Percentiles rank a stretch among this genome's conserved stretches.
Conservation (phyloP, 1,140 invertebrate genomes). For the Teleopsis dalmanni region DNA sequence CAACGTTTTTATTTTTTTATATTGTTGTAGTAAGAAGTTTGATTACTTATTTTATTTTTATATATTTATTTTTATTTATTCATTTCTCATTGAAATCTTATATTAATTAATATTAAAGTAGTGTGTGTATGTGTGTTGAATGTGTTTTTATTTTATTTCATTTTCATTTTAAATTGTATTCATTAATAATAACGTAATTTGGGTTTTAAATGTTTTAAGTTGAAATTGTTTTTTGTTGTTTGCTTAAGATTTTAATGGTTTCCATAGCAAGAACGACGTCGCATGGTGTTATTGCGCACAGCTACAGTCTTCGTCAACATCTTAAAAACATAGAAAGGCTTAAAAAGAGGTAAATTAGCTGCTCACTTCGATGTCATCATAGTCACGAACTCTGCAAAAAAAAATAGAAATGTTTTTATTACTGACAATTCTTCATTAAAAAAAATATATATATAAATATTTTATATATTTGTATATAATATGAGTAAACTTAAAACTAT, state of each 20-base stretch:
- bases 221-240: constrained; percentile 32
- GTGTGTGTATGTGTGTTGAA: constrained; percentile 12
- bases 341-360: constrained; percentile 46
- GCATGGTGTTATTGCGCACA: constrained; percentile 44
- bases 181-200: constrained; percentile 40
- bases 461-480: no score
- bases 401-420: no score
- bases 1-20: no score
- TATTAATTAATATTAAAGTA: constrained; percentile 8
- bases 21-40: no score
- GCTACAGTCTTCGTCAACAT: constrained; percentile 47
- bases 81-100: constrained; percentile 5
- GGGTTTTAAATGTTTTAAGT: constrained; percentile 24
- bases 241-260: constrained; percentile 43
- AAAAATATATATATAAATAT: no score
- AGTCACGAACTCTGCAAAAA: constrained; percentile 91
- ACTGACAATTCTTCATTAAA: no score
- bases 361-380: constrained; percentile 98
- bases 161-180: constrained; percentile 12
- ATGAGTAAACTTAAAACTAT: no score
- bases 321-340: constrained; percentile 47
- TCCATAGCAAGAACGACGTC: constrained; percentile 45
- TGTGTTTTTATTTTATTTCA: constrained; percentile 8
- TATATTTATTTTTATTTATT: constrained; percentile 2
- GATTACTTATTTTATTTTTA: no score